phyloP scores from a whole-genome alignment of 2,113 vertebrate species.

The Dicerorhinus sumatrensis region DNA sequence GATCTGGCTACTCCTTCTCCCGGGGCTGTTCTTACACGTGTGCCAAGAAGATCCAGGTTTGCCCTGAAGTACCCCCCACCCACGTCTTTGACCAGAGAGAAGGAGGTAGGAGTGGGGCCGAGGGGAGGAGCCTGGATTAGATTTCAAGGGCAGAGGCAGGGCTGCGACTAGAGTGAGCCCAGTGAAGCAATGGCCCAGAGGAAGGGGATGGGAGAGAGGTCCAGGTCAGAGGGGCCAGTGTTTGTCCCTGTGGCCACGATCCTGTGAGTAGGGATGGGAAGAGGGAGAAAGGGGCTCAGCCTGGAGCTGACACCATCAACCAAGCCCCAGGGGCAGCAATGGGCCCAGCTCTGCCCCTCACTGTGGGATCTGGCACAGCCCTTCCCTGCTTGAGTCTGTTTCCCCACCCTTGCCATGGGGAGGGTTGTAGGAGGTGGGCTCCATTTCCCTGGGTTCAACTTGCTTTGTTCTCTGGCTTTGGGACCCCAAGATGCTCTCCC shows the following conservation, averaged over 20 bases:
- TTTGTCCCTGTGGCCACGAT: background rate
- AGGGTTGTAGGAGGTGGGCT: background rate
- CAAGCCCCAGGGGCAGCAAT: background rate
- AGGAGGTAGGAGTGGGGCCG: too few relatives aligned
- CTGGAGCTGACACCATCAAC: background rate
- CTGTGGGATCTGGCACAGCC: background rate
- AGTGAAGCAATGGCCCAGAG: background rate
- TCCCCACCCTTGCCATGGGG: background rate
- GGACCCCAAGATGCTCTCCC: background rate
- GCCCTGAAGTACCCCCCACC: background rate
- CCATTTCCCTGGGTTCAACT: background rate
- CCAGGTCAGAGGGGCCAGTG: background rate
- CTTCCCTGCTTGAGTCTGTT: background rate
- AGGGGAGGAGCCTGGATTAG: background rate
- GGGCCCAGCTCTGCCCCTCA: background rate
- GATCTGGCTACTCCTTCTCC: slow-evolving; percentile 65
- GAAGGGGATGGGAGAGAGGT: background rate
- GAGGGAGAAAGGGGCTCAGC: background rate
- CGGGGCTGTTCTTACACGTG: slow-evolving; percentile 77
- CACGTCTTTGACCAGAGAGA: background rate
- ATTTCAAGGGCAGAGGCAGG: background rate
- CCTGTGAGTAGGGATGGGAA: rapidly evolving
- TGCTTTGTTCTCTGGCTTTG: background rate
- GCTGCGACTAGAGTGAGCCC: background rate
- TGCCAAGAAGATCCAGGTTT: slow-evolving; percentile 80